Conservation (phyloP, 2,888 invertebrate species). For the Seladonia tumulorum region DNA sequence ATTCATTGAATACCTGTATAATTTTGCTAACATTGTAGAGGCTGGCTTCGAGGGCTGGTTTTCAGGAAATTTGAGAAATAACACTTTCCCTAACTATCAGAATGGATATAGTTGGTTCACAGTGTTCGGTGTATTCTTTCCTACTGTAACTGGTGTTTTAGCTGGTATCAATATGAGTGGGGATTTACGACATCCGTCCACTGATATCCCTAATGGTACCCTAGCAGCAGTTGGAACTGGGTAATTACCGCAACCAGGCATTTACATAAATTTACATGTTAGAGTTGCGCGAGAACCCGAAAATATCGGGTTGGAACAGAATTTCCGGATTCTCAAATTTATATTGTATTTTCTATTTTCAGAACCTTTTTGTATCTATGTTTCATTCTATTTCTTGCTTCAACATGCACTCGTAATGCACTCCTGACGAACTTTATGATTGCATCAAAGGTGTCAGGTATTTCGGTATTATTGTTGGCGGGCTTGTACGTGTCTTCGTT, state of each 20-base stretch:
- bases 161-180: constrained; percentile 99
- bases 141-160: constrained; percentile 97
- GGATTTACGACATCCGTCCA: constrained; percentile 95
- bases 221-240: constrained; percentile 96
- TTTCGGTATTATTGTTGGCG: constrained; percentile 92
- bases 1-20: constrained; percentile 4
- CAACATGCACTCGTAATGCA: constrained; percentile 91
- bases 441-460: constrained; percentile 94
- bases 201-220: constrained; percentile 97
- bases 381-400: constrained; percentile 95
- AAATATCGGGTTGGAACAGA: neutral
- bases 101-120: constrained; percentile 96
- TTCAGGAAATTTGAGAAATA: constrained; percentile 91
- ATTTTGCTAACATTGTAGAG: constrained; percentile 84
- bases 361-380: constrained; percentile 95
- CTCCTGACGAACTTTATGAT: constrained; percentile 94
- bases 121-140: constrained; percentile 98
- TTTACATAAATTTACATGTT: neutral
- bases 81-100: constrained; percentile 92
- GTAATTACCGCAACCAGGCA: constrained; percentile 84
- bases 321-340: neutral
- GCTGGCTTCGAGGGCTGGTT: constrained; percentile 95
- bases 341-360: constrained; percentile 68
- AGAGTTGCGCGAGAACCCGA: neutral
- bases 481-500: constrained; percentile 98